Evolutionary conservation across 2,113 vertebrate species (phyloP).

Genomic region (Arothron firmamentum): DNA sequence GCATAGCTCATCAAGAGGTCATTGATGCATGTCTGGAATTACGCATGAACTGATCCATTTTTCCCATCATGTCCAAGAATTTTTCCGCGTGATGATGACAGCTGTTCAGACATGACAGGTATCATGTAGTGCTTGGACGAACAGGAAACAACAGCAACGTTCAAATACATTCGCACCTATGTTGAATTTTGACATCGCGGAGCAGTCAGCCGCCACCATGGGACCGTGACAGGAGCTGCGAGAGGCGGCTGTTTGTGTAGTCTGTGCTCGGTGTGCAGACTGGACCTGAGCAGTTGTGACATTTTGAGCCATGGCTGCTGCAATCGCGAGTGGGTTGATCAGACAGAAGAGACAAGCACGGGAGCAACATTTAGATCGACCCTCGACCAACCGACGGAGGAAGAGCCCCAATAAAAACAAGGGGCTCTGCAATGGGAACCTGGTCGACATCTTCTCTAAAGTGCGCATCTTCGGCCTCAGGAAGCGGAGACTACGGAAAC

Average conservation of each 20-base stretch:
- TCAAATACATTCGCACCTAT: conserved; percentile 4
- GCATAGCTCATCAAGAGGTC: conserved; percentile 28
- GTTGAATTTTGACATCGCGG: conserved; percentile 53
- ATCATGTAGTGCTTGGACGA: conserved; percentile 64
- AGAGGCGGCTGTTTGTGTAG: conserved; percentile 69
- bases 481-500: conserved; percentile 94
- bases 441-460: conserved; percentile 99
- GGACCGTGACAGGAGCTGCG: conserved; percentile 72
- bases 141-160: conserved; percentile 22
- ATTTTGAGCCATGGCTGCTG: conserved; percentile 89
- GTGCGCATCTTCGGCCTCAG: conserved; percentile 99
- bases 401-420: conserved; percentile 96
- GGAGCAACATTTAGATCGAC: conserved; percentile 95
- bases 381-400: conserved; percentile 89
- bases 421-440: conserved; percentile 94
- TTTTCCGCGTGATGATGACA: conserved; percentile 42
- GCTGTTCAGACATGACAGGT: conserved; percentile 31
- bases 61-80: conserved; percentile 46
- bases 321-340: conserved; percentile 97
- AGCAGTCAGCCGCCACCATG: conserved; percentile 63
- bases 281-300: conserved; percentile 64
- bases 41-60: conserved; percentile 55
- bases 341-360: conserved; percentile 96
- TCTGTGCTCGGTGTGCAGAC: conserved; percentile 68
- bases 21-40: conserved; percentile 57